Evolutionary conservation across 2,113 vertebrate genomes (phyloP).

Genomic region (Climacteris rufus): DNA sequence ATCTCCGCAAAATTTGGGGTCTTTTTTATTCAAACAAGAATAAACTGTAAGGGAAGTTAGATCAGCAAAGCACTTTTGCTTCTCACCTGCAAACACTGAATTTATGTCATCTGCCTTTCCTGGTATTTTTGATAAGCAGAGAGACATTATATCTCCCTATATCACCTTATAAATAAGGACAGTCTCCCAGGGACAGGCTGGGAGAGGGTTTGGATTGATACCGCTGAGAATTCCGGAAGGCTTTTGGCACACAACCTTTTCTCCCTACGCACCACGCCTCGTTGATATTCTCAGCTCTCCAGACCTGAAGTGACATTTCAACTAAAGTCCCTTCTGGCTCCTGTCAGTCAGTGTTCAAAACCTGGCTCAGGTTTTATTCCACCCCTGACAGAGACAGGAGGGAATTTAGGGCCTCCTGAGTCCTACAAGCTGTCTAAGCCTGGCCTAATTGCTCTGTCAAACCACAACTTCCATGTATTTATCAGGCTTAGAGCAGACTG

Average conservation of each 20-base stretch:
- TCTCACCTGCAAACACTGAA: not conserved
- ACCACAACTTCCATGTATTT: not conserved
- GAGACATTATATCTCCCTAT: not conserved
- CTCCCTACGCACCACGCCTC: not conserved
- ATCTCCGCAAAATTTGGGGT: not conserved
- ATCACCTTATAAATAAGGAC: not conserved
- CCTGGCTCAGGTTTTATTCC: not conserved
- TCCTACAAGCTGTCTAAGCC: not conserved
- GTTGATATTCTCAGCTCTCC: not conserved
- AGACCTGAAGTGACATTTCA: not conserved
- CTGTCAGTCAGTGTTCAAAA: not conserved
- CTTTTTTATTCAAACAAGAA: not conserved
- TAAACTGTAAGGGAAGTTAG: not conserved
- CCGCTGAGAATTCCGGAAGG: not conserved
- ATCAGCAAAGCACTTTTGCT: not conserved
- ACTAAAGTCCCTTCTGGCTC: not conserved
- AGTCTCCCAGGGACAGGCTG: not conserved
- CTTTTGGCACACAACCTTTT: not conserved
- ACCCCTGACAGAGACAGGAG: not conserved
- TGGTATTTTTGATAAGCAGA: not conserved
- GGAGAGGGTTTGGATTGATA: not conserved
- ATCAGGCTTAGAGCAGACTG: not conserved
- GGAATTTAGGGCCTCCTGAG: not conserved
- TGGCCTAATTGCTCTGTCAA: not conserved
- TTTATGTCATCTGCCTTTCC: not conserved